phyloP scores from a whole-genome alignment of 2,113 vertebrate genomes.

The Stomatorhinus ivindoensis region DNA sequence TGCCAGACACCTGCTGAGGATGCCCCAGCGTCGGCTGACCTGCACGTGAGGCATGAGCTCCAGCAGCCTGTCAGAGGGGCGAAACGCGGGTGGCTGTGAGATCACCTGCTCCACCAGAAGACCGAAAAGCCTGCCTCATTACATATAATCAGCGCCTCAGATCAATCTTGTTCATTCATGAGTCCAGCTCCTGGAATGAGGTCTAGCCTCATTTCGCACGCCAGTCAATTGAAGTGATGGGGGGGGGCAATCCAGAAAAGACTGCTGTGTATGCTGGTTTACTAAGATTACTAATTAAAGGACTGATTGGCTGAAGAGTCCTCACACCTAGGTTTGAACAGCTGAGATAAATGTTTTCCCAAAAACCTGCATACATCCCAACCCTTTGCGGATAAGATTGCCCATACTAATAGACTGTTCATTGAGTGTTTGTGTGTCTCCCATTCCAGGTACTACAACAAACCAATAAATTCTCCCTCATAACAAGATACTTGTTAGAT shows the following conservation, averaged over 20 bases:
- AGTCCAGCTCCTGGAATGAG: background rate
- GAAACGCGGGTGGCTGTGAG: background rate
- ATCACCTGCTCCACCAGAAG: background rate
- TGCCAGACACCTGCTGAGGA: slow-evolving; percentile 64
- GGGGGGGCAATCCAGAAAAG: too few relatives aligned
- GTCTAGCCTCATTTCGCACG: background rate
- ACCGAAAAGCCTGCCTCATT: background rate
- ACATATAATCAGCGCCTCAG: background rate
- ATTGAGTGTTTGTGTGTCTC: background rate
- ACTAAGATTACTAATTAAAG: too few relatives aligned
- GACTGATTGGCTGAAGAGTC: too few relatives aligned
- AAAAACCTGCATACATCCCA: too few relatives aligned
- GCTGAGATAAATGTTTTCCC: too few relatives aligned
- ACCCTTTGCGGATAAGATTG: too few relatives aligned
- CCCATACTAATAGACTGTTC: background rate
- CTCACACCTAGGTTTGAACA: too few relatives aligned
- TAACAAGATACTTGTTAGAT: background rate
- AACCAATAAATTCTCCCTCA: background rate
- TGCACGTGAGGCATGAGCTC: slow-evolving; percentile 62
- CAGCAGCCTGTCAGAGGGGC: slow-evolving; percentile 59
- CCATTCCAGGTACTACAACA: background rate
- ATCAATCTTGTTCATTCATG: background rate
- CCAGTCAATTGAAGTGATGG: background rate
- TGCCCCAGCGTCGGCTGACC: slow-evolving; percentile 62
- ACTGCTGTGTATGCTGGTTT: too few relatives aligned